These are phyloP conservation scores for Catharus ustulatus DNA, from an alignment of 2,797 vertebrate genomes.

Conservation along the genomic window DNA sequence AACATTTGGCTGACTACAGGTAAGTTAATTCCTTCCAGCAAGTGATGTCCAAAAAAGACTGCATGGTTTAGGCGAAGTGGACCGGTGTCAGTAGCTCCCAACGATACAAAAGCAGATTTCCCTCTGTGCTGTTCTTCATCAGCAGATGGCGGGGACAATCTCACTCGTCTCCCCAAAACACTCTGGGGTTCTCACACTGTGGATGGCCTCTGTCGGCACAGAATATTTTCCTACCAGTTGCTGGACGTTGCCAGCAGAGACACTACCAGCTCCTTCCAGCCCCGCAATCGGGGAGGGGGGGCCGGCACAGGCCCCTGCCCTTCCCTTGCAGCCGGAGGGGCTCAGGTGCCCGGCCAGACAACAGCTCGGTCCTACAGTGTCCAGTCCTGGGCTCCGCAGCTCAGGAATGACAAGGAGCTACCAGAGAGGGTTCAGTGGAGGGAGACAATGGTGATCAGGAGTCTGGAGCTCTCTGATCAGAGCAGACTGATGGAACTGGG, in stretches of 20 bases:
- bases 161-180: background rate
- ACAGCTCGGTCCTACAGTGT: background rate
- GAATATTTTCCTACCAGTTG: background rate
- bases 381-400: background rate
- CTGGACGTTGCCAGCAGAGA: background rate
- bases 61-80: background rate
- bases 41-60: background rate
- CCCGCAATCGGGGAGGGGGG: accelerated
- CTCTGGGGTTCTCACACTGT: accelerated
- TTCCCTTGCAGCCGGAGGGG: background rate
- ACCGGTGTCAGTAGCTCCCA: background rate
- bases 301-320: background rate
- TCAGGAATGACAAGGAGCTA: background rate
- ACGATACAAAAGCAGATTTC: background rate
- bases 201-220: background rate
- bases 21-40: background rate
- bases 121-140: background rate
- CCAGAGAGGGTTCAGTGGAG: background rate
- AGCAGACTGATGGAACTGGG: background rate
- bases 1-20: background rate
- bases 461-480: background rate
- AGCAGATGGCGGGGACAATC: background rate
- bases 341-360: background rate
- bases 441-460: background rate
- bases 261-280: background rate